Conservation (phyloP, 2,888 invertebrate species). For the Desoria tigrina region DNA sequence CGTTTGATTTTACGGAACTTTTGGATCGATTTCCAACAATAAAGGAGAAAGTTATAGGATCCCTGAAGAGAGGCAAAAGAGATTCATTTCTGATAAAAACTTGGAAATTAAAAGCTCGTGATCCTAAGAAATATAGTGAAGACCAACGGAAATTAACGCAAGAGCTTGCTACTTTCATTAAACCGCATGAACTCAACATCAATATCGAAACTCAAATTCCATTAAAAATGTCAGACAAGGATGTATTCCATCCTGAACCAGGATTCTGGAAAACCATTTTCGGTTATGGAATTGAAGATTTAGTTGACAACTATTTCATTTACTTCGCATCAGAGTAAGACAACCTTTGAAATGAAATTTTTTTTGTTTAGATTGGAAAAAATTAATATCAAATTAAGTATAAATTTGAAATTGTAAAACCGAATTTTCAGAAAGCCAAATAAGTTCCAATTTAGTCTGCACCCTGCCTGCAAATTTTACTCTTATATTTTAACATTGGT, state of each 20-base stretch:
- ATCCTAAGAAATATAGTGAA: slow-evolving; percentile 19
- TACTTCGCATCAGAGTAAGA: slow-evolving; percentile 41
- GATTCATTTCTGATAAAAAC: slow-evolving; percentile 35
- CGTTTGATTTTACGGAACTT: slow-evolving; percentile 37
- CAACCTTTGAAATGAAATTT: neutral
- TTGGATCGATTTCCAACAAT: slow-evolving; percentile 43
- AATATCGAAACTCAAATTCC: slow-evolving; percentile 17
- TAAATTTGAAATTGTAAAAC: too few species aligned
- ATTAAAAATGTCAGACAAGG: slow-evolving; percentile 4
- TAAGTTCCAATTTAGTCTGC: slow-evolving; percentile 32
- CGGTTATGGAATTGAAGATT: slow-evolving; percentile 39
- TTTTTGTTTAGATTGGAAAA: too few species aligned
- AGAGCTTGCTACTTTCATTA: slow-evolving; percentile 7
- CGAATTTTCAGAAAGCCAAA: slow-evolving; percentile 13
- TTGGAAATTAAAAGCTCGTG: slow-evolving; percentile 23
- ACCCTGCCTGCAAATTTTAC: slow-evolving; percentile 38
- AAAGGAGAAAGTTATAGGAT: slow-evolving; percentile 21
- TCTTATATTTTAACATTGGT: slow-evolving; percentile 19
- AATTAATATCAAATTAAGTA: too few species aligned
- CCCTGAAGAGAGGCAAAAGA: slow-evolving; percentile 26
- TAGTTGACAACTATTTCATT: slow-evolving; percentile 31
- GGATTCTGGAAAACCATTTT: slow-evolving; percentile 22
- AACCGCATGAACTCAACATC: slow-evolving; percentile 7
- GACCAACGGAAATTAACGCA: slow-evolving; percentile 24
- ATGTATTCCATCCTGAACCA: neutral